A percentile compares a stretch with the other conserved stretches of the same genome.
Evolutionary conservation across 2,797 vertebrate genomes (phyloP).

Genomic region (Pelobates cultripes): DNA sequence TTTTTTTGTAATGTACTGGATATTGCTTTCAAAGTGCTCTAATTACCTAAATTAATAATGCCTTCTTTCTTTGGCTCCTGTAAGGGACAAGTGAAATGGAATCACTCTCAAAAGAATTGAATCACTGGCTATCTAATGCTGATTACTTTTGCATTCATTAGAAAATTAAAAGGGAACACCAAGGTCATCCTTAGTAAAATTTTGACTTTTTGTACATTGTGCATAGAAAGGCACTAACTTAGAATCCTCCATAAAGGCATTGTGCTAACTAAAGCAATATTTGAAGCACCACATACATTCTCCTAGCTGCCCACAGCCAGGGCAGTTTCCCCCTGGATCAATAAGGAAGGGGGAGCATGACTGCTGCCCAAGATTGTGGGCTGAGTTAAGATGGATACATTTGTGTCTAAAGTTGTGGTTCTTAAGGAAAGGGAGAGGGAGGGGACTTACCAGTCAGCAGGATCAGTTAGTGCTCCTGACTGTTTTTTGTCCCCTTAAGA

Average conservation of each 20-base stretch:
- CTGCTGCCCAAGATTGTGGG: too few species aligned
- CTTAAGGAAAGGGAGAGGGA: too few species aligned
- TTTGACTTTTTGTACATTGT: conserved; percentile 45
- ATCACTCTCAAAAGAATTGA: conserved; percentile 69
- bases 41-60: conserved; percentile 81
- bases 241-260: conserved; percentile 18
- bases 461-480: too few species aligned
- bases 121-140: conserved; percentile 61
- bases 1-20: conserved; percentile 66
- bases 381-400: too few species aligned
- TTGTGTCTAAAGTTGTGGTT: too few species aligned
- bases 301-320: not conserved
- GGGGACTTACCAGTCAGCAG: too few species aligned
- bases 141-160: conserved; percentile 68
- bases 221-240: conserved; percentile 17
- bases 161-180: conserved; percentile 57
- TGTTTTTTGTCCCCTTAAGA: too few species aligned
- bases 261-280: conserved; percentile 13
- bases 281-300: not conserved
- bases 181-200: conserved; percentile 65
- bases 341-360: too few species aligned
- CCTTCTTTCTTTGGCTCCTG: conserved; percentile 59
- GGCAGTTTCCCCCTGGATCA: too few species aligned
- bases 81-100: conserved; percentile 72
- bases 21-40: conserved; percentile 76